A percentile compares a stretch with the other conserved stretches of the same genome.
Evolutionary conservation across 2,113 vertebrate species (phyloP).

Genomic region (Asarcornis scutulata): DNA sequence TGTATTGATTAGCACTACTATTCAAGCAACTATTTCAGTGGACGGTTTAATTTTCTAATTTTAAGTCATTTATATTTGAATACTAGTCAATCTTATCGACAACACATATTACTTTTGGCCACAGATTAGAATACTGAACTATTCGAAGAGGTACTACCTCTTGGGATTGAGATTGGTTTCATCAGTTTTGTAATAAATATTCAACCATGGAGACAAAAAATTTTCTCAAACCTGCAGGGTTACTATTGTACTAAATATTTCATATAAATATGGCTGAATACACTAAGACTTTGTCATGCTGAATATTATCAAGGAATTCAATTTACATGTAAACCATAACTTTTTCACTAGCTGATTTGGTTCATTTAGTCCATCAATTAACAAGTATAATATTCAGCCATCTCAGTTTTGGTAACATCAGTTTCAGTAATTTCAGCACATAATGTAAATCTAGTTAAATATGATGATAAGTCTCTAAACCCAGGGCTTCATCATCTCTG

Average conservation of each 20-base stretch:
- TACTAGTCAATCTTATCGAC: slow-evolving; percentile 2
- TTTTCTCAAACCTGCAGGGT: slow-evolving; percentile 1
- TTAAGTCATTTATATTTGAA: slow-evolving; percentile 33
- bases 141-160: neutral
- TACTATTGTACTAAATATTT: slow-evolving; percentile 16
- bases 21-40: neutral
- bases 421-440: neutral
- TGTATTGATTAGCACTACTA: slow-evolving; percentile 43
- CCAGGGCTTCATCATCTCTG: neutral
- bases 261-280: slow-evolving; percentile 4
- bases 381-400: neutral
- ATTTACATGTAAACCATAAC: neutral
- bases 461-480: neutral
- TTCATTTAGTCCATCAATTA: neutral
- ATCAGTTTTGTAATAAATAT: slow-evolving; percentile 49
- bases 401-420: neutral
- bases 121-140: neutral
- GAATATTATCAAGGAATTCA: neutral
- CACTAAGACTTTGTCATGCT: neutral
- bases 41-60: neutral
- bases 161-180: slow-evolving; percentile 9
- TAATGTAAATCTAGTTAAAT: neutral
- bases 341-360: neutral
- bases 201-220: neutral
- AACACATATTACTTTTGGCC: neutral